Base-by-base conservation (phyloP, 2,888 invertebrate species). In the Chalcosyrphus nemorum region DNA sequence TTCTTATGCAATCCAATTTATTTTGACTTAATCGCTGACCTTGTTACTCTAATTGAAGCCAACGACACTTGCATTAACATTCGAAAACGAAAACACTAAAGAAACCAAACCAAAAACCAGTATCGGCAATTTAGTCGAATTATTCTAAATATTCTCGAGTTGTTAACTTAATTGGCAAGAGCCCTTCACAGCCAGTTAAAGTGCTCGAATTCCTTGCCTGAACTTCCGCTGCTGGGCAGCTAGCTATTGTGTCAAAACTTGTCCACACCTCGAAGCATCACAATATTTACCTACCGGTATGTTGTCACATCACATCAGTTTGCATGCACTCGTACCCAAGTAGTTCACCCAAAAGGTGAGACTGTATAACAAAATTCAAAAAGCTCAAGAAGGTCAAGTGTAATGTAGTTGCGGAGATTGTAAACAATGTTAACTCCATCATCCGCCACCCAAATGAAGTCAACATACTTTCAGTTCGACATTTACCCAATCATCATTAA, bases 321-420 rank as follows among this genome's bases (percentile, higher is more conserved):
- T n/a, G n/a, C n/a, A n/a, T 27, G 9, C 38, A 38, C 19, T 70
- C 45, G 9, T 29, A 24, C 6, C 17, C 7, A 52, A 52, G 27
- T 27, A 15, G 24, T n/a, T n/a, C 6, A 5, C 32, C n/a, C 19
- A 47, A 19, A 21, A 47, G 56, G 29, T 29, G 29, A 19, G 32
- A 47, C 63, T 32, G 9, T 47, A 32, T 11, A 17, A 32, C 15
- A 19, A 4, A n/a, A 17, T 24, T 19, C 41, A 54, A 47, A n/a
- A n/a, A n/a, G n/a, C 17, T 13, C 7, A 56, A 65, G 65, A 57
- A 81, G 76, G 76, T 81, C 81, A 81, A 71, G 74, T 76, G 70
- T 81, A 76, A 65, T 57, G 35, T 50, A 57, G 54, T 54, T 50
- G 32, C 38, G 15, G 35, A 24, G 56, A 45, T 41, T 13, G 76